Evolutionary conservation across 37 sponge, comb jelly and placozoan species (phyloP), one percentile per base, ranked within the genome.

Genomic region (Spongilla lacustris): DNA sequence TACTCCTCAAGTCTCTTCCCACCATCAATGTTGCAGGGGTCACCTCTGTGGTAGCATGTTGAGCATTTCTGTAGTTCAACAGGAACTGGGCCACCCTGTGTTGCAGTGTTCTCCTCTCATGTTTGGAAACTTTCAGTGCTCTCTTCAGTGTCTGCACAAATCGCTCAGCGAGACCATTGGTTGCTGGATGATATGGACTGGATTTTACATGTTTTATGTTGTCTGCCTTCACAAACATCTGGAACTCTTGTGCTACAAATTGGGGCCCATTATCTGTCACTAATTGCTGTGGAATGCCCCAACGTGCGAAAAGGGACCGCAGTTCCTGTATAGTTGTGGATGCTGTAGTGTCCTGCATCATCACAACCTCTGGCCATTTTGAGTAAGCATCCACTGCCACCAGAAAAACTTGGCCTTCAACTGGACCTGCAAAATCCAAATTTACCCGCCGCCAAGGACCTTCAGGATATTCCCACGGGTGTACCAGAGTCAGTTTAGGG

Each of bases 181-280:
- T 58, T 23, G 49, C 37, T 24, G 85, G 87, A 67, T 78, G 72
- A 68, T 86, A 78, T 1, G 80, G 72, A 30, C 69, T 29, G 38
- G 75, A 12, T 26, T 1, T 30, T 8, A 86, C 31, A 41, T 78
- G 80, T 24, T 78, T 86, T 4, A 86, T 70, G n/a, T 80, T 70
- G 34, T 86, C 78, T 8, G 14, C 27, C 27, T 79, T 86, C 41
- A 32, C 23, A 34, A 81, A 87, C 10, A 17, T 4, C 27, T 48
- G 41, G 9, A 80, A 81, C 58, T 79, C 81, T 36, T 80, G 27
- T 6, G 81, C 38, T 6, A 41, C 71, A 46, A 87, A 79, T 75
- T 87, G 88, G 2, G 88, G 73, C 10, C 88, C 81, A 34, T 87
- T 87, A 66, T 87, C 81, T 37, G 81, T 66, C 17, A 87, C 81